Conservation (phyloP, 2,888 invertebrate genomes). For the Trissonchulus sp. region DNA sequence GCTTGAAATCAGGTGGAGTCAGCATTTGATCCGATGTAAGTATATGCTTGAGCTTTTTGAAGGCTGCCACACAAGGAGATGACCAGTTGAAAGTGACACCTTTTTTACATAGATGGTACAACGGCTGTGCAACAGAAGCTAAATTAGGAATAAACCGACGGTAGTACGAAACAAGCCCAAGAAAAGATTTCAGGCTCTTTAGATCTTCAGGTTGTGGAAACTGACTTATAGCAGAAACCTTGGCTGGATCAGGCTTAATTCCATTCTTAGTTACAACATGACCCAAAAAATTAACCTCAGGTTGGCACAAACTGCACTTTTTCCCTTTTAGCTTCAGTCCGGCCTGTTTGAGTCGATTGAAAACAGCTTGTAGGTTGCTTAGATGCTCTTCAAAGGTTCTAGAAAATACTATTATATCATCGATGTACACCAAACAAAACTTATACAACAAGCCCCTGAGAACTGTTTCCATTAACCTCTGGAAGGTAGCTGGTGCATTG, state of each 20-base stretch:
- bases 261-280: conserved; percentile 31
- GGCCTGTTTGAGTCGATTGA: conserved; percentile 31
- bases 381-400: conserved; percentile 34
- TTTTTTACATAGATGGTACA: conserved; percentile 37
- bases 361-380: conserved; percentile 30
- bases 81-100: conserved; percentile 36
- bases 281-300: conserved; percentile 31
- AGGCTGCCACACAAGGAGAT: conserved; percentile 29
- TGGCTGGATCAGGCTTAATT: conserved; percentile 32
- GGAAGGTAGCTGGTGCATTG: too few species aligned
- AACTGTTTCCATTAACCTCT: too few species aligned
- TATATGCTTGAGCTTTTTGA: conserved; percentile 30
- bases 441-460: neutral
- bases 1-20: conserved; percentile 37
- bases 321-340: conserved; percentile 35
- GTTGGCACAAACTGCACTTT: conserved; percentile 33
- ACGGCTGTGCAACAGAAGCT: conserved; percentile 35
- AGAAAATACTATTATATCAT: conserved; percentile 36
- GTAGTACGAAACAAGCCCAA: conserved; percentile 38
- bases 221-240: conserved; percentile 31
- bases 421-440: conserved; percentile 29
- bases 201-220: conserved; percentile 35
- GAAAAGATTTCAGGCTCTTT: conserved; percentile 34
- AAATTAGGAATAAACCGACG: conserved; percentile 35
- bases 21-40: too few species aligned